Base-by-base conservation (phyloP, 2,888 invertebrate species). In the Lithophane socia region DNA sequence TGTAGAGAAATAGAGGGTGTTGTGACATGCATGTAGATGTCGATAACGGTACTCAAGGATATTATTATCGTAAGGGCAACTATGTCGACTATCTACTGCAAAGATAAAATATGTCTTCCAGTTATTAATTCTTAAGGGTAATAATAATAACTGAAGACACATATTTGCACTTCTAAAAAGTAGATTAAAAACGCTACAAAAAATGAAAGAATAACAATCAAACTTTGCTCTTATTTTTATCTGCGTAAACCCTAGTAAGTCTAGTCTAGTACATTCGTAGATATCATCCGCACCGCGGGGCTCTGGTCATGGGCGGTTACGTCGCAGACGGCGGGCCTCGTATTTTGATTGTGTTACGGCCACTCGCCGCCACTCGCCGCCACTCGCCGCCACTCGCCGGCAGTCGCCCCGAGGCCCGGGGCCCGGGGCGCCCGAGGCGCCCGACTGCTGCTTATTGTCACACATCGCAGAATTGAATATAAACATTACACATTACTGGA, bases 281-380 rank as follows among this genome's bases (percentile, higher is more conserved):
- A 42, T 42, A 44, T 42, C n/a, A 54, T 5, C 10, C n/a, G 76
- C 56, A 7, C 42, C 21, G 49, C 9, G 13, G 18, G 42, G 21
- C 29, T 58, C 29, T 16, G 76, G 1, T 54, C 71, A 13, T n/a
- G 61, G 13, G 54, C 42, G 61, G 52, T n/a, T 12, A 77, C 12
- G n/a, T 54, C 18, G 56, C 68, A 24, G 75, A 21, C 21, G 60
- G 73, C 18, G 47, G 8, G n/a, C 42, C 54, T 77, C 83, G 69
- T 82, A 77, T 78, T 78, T 67, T 83, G 73, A 73, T 78, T 54
- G 73, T 74, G 70, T 71, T 64, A 77, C 42, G 71, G 71, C 9
- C 47, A n/a, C 47, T 24, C 1, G 49, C 18, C 52, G 24, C 12
- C 24, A 3, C 21, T 24, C 37, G 47, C 37, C 29, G 16, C 0